phyloP scores from a whole-genome alignment of 2,888 invertebrate genomes.

The Tiphia femorata region DNA sequence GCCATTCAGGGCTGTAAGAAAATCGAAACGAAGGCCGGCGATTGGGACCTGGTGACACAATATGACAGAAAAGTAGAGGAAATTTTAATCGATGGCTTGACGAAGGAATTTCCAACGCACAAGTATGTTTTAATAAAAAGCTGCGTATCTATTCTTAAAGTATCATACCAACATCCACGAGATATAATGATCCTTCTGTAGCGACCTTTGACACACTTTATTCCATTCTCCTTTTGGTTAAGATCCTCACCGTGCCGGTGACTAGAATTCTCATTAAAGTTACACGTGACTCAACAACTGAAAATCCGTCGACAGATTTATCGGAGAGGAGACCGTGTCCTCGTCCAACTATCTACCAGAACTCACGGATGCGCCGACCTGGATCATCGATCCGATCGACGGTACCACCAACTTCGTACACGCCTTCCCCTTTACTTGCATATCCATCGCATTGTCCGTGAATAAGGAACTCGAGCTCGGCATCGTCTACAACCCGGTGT shows the following conservation, averaged over 20 bases:
- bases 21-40: slow-evolving; percentile 75
- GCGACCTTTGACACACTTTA: too few relatives aligned
- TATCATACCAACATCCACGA: neutral
- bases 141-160: too few relatives aligned
- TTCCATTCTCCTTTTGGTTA: too few relatives aligned
- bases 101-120: slow-evolving; percentile 74
- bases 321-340: slow-evolving; percentile 81
- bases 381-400: slow-evolving; percentile 90
- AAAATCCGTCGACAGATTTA: slow-evolving; percentile 73
- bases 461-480: slow-evolving; percentile 76
- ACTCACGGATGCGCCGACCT: slow-evolving; percentile 83
- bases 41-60: slow-evolving; percentile 85
- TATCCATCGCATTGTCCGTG: slow-evolving; percentile 77
- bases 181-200: too few relatives aligned
- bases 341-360: slow-evolving; percentile 70
- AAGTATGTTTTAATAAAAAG: slow-evolving; percentile 73
- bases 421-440: slow-evolving; percentile 77
- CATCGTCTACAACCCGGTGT: slow-evolving; percentile 82
- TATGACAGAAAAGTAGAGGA: slow-evolving; percentile 84
- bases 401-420: slow-evolving; percentile 89
- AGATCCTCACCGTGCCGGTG: too few relatives aligned
- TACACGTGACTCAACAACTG: neutral
- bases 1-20: slow-evolving; percentile 53
- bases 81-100: slow-evolving; percentile 75
- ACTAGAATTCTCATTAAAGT: too few relatives aligned